Base-by-base conservation (phyloP, 2,797 vertebrate genomes). In the Neosilurus hyrtlii region DNA sequence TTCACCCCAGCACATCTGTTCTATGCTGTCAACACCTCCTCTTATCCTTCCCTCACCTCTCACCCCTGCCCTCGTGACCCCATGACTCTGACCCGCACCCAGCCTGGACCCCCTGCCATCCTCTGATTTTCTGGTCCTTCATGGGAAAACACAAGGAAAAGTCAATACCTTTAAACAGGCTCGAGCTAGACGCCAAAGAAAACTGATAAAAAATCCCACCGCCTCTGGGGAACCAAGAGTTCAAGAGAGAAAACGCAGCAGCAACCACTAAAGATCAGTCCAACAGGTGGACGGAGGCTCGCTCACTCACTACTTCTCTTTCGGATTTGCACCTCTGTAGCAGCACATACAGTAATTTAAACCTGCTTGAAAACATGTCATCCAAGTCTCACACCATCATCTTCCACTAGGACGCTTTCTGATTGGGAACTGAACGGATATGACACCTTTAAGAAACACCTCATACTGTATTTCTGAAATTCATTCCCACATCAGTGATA, bases 41-140 rank as follows among this genome's bases (percentile, higher is more conserved):
- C 84, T 86, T 87, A 63, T 75, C 83, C 68, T 83, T 85, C 59
- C 62, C 79, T 85, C 59, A 89, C 86, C 85, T 59, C 85, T 89
- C 78, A 80, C 85, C 80, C 86, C 67, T 80, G 52, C 80, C 92
- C 90, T 90, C 14, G 30, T 85, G 90, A 66, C 62, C 82, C 83
- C 26, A 56, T 63, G 83, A 77, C 88, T 75, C 59, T 62, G 72
- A 90, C 86, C 85, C 88, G 89, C 88, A 92, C 92, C 90, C 83
- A 67, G 70, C 84, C 82, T 57, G 87, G 90, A 92, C 89, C 91
- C 91, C 89, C 87, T 89, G 88, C 91, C 18, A 37, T 12, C 73
- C 90, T 81, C 83, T 82, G 86, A 91, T 90, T 92, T 89, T 89
- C 91, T 54, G 86, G 91, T 91, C 92, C 82, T 92, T 93, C 93